phyloP scores from a whole-genome alignment of 2,888 invertebrate genomes.

The Ethmia dodecea region DNA sequence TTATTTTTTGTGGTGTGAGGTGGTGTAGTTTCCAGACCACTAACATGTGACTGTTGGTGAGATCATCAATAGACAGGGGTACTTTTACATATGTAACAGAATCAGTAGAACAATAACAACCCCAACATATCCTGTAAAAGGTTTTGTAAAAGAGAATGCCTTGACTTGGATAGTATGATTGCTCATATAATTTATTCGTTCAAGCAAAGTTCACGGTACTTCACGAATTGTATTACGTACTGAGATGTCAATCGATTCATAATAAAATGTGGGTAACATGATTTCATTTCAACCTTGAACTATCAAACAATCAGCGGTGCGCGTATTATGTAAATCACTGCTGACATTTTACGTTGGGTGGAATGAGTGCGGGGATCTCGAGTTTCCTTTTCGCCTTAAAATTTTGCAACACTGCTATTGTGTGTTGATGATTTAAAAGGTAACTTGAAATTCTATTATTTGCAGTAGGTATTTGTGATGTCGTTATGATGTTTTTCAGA shows the following conservation, averaged over 20 bases:
- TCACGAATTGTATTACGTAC: conserved; percentile 13
- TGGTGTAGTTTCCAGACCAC: too few species aligned
- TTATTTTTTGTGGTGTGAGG: too few species aligned
- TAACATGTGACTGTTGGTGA: too few species aligned
- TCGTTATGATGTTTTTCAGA: too few species aligned
- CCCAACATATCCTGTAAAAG: too few species aligned
- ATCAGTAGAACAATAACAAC: too few species aligned
- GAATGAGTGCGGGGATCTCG: conserved; percentile 32
- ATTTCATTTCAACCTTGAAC: conserved; percentile 44
- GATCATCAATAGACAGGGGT: too few species aligned
- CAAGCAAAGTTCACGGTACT: conserved; percentile 26
- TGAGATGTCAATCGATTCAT: conserved; percentile 29
- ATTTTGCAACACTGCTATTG: conserved; percentile 45
- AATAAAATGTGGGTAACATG: conserved; percentile 20
- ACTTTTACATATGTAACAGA: too few species aligned
- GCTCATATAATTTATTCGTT: not conserved
- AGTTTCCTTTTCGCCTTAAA: conserved; percentile 43
- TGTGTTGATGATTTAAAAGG: conserved; percentile 8
- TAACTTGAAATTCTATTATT: too few species aligned
- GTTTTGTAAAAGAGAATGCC: too few species aligned
- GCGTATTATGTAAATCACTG: conserved; percentile 58
- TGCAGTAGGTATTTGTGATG: too few species aligned
- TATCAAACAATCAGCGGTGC: conserved; percentile 51
- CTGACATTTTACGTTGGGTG: conserved; percentile 58
- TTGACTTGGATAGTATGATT: not conserved